These are phyloP conservation scores for Maccullochella peelii DNA, from an alignment of 2,113 vertebrate species.

Conservation along the genomic window DNA sequence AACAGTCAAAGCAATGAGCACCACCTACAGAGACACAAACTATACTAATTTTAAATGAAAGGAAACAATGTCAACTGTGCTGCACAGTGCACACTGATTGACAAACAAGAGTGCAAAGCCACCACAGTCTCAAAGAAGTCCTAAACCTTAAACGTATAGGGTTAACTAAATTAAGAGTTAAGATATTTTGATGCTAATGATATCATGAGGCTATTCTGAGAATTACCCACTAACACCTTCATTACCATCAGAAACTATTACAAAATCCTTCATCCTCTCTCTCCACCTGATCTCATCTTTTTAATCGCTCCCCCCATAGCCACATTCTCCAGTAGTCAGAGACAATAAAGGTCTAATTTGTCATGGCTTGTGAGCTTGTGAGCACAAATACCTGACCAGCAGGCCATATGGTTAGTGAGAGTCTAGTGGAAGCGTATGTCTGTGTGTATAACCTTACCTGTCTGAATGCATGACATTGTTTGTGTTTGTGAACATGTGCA, in stretches of 20 bases:
- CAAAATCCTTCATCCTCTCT: background rate
- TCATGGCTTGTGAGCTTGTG: conserved; percentile 36
- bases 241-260: conserved; percentile 1
- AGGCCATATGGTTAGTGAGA: conserved; percentile 41
- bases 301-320: background rate
- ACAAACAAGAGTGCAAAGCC: background rate
- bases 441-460: conserved; percentile 54
- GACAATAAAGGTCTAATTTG: conserved; percentile 66
- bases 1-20: background rate
- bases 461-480: conserved; percentile 45
- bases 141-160: background rate
- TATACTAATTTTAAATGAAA: background rate
- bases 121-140: background rate
- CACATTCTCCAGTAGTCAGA: conserved; percentile 53
- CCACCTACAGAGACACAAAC: background rate
- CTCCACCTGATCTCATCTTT: conserved; percentile 10
- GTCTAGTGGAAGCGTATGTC: conserved; percentile 31
- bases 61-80: background rate
- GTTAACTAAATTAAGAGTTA: background rate
- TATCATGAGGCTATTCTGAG: background rate
- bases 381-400: conserved; percentile 35
- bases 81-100: background rate
- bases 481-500: conserved; percentile 36
- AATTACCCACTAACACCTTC: background rate
- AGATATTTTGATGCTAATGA: conserved; percentile 3